These are phyloP conservation scores for Spilogale gracilis DNA, from an alignment of 2,113 vertebrate species.

Conservation along the genomic window DNA sequence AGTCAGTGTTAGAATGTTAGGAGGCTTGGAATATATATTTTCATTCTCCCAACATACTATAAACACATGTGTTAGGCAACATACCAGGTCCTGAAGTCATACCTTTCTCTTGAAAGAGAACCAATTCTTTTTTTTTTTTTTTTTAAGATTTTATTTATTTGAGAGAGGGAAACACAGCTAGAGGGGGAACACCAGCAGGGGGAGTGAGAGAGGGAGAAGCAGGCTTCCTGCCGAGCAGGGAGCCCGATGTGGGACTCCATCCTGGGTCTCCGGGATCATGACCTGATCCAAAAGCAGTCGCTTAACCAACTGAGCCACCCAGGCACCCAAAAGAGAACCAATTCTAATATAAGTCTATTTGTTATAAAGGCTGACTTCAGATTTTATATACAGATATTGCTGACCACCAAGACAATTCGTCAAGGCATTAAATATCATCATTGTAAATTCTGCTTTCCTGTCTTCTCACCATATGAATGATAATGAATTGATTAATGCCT, in stretches of 20 bases:
- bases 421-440: conserved; percentile 37
- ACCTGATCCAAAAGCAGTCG: no score
- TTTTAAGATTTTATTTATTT: no score
- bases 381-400: conserved; percentile 60
- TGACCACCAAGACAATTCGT: conserved; percentile 50
- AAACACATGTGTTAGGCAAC: not conserved
- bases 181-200: no score
- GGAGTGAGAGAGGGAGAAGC: no score
- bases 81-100: not conserved
- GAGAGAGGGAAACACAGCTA: no score
- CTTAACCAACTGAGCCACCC: no score
- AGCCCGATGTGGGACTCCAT: no score
- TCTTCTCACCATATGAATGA: not conserved
- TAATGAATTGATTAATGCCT: conserved; percentile 30
- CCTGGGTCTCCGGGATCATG: no score
- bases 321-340: conserved; percentile 4
- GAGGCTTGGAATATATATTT: not conserved
- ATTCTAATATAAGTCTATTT: conserved; percentile 30
- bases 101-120: conserved; percentile 53
- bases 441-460: conserved; percentile 31
- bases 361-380: conserved; percentile 26
- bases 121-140: no score
- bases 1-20: not conserved
- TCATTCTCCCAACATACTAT: not conserved
- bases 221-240: no score